A percentile compares a stretch with the other conserved stretches of the same genome.
phyloP scores from a whole-genome alignment of 2,113 vertebrate genomes.

The Dromaius novaehollandiae region DNA sequence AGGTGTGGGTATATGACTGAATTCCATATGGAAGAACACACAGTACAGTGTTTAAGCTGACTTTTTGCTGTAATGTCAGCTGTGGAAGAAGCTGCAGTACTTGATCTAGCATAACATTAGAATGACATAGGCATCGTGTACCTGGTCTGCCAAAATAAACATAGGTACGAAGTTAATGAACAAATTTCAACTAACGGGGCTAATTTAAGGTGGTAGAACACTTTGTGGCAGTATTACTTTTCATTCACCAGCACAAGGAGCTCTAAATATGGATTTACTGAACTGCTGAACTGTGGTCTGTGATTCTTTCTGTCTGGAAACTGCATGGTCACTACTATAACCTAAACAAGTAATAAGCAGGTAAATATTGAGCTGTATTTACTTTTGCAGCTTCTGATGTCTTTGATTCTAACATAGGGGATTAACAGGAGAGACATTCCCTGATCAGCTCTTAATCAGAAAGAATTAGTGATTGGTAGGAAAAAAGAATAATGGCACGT shows the following conservation, averaged over 20 bases:
- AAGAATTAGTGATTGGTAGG: not conserved
- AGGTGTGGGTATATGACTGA: accelerated
- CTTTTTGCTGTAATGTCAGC: not conserved
- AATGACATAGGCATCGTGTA: not conserved
- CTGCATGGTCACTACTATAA: not conserved
- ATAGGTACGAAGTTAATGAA: not conserved
- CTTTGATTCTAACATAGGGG: not conserved
- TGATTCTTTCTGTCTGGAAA: not conserved
- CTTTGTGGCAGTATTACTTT: not conserved
- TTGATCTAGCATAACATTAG: not conserved
- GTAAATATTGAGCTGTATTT: not conserved
- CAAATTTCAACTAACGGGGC: not conserved
- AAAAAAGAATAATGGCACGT: not conserved
- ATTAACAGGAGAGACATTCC: not conserved
- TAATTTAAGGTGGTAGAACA: not conserved
- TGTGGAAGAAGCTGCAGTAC: not conserved
- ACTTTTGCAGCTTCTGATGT: not conserved
- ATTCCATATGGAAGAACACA: not conserved
- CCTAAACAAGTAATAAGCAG: not conserved
- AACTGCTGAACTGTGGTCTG: not conserved
- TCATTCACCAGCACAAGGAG: not conserved
- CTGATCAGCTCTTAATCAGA: not conserved
- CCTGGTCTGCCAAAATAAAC: not conserved
- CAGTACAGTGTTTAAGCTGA: not conserved
- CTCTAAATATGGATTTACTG: not conserved